Percentiles rank a stretch among this genome's conserved stretches.
These are phyloP conservation scores for Spodoptera littoralis DNA, from an alignment of 2,888 invertebrate genomes.

Conservation along the genomic window DNA sequence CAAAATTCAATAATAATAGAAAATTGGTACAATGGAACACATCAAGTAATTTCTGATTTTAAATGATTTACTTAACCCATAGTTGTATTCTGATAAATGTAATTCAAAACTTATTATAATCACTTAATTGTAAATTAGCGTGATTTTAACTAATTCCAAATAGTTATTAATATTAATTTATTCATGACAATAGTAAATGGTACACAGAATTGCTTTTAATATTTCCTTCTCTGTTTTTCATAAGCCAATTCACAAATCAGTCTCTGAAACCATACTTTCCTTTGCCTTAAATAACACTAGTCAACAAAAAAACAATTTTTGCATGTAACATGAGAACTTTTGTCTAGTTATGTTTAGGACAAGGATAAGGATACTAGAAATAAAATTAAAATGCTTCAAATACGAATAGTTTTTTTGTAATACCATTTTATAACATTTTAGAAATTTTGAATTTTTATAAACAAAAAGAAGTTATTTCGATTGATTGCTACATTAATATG, in stretches of 20 bases:
- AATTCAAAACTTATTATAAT: constrained; percentile 6
- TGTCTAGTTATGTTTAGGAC: too few species aligned
- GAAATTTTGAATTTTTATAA: too few species aligned
- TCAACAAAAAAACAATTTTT: too few species aligned
- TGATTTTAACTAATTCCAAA: constrained; percentile 2
- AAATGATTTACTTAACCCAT: constrained; percentile 42
- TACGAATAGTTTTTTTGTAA: too few species aligned
- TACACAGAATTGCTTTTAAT: neutral
- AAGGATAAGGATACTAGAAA: too few species aligned
- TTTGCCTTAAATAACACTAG: constrained; percentile 6
- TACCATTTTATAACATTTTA: too few species aligned
- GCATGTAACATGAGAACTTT: too few species aligned
- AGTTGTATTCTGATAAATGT: constrained; percentile 11
- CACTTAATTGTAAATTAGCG: constrained; percentile 24
- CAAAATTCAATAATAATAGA: constrained; percentile 42
- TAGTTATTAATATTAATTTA: neutral
- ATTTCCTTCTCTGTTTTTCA: too few species aligned
- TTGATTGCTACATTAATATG: too few species aligned
- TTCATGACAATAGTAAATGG: constrained; percentile 9
- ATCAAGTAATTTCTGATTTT: constrained; percentile 37
- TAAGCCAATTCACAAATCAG: too few species aligned
- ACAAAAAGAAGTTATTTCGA: too few species aligned
- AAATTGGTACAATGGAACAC: constrained; percentile 55
- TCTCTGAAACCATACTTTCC: neutral
- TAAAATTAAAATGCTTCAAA: too few species aligned